Evolutionary conservation across 1,140 invertebrate species (phyloP), one percentile per base, ranked within the genome.

Genomic region (Xylocopa sonorina): DNA sequence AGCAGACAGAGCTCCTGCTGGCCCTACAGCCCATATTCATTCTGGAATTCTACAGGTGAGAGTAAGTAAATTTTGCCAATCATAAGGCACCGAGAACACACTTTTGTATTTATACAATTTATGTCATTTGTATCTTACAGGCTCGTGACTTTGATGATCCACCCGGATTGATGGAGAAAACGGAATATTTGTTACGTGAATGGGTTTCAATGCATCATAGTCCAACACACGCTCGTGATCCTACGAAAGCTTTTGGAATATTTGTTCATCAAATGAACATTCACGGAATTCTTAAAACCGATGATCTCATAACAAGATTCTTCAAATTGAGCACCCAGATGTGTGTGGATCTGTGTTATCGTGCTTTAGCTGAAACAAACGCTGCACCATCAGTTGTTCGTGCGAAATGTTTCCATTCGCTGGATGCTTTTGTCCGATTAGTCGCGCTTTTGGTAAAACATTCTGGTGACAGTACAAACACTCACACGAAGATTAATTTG

Each of bases 221-320:
- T 32, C 95, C 97, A 2, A 94, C 94, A 21, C 95, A 96, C 21
- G 95, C 96, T 0, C 94, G 97, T 55, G 98, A 99, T 91, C 97
- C 98, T 7, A 96, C 96, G 2, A 98, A 99, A 89, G 97, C 98
- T n/a, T 99, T 99, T 89, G 96, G 97, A 48, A 93, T 97, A 64
- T 99, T 99, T 92, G 98, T 99, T 0, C 97, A 98, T 88, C 95
- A 98, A 91, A 98, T 99, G 98, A 99, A 99, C 88, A 95, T 97
- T 75, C 98, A 99, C 84, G 99, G 99, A 4, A 98, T 99, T 62
- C 92, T 99, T 18, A 99, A 99, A 91, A 99, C 98, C 0, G 99
- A 99, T 88, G 99, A 99, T 90, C 94, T 99, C 77, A 99, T 99
- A 68, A 98, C 98, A 0, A 93, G 98, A 78, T 99, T 99, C 93